Percentiles rank a stretch among this genome's conserved stretches.
phyloP scores from a whole-genome alignment of 1,140 invertebrate species.

The Phortica variegata region DNA sequence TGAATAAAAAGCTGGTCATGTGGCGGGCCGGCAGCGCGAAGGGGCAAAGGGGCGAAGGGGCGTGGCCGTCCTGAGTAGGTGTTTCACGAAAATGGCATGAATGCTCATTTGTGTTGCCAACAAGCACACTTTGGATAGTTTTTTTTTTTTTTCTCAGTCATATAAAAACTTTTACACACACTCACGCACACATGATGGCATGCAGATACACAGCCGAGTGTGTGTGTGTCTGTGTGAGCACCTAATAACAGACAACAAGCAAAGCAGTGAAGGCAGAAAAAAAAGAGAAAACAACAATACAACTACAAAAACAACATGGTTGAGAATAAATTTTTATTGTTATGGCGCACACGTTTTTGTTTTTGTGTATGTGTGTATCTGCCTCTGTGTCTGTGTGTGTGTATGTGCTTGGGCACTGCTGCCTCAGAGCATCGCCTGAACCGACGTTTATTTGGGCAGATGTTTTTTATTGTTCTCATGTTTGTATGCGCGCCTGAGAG shows the following conservation, averaged over 20 bases:
- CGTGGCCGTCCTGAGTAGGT: too few relatives aligned
- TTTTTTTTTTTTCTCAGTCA: slow-evolving; percentile 7
- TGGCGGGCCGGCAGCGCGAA: not conserved
- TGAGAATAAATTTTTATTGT: slow-evolving; percentile 55
- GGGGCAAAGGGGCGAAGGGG: too few relatives aligned
- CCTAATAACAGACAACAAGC: not conserved
- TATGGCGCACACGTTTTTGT: slow-evolving; percentile 42
- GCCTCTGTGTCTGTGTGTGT: slow-evolving; percentile 17
- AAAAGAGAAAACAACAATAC: slow-evolving; percentile 8
- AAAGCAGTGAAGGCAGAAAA: not conserved
- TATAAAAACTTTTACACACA: not conserved
- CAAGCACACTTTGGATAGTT: slow-evolving; percentile 51
- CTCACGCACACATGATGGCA: slow-evolving; percentile 33
- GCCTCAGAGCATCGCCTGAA: too few relatives aligned
- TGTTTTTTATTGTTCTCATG: slow-evolving; percentile 35
- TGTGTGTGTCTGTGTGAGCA: not conserved
- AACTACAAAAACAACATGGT: too few relatives aligned
- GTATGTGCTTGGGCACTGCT: too few relatives aligned
- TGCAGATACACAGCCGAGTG: slow-evolving; percentile 13
- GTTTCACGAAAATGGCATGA: too few relatives aligned
- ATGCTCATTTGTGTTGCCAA: slow-evolving; percentile 51
- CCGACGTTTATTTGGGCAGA: slow-evolving; percentile 53
- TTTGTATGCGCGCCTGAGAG: too few relatives aligned
- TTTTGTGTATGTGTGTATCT: slow-evolving; percentile 48
- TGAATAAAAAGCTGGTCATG: slow-evolving; percentile 16